These are phyloP conservation scores for Chionoecetes opilio DNA, from an alignment of 1,140 invertebrate genomes.

Conservation along the genomic window DNA sequence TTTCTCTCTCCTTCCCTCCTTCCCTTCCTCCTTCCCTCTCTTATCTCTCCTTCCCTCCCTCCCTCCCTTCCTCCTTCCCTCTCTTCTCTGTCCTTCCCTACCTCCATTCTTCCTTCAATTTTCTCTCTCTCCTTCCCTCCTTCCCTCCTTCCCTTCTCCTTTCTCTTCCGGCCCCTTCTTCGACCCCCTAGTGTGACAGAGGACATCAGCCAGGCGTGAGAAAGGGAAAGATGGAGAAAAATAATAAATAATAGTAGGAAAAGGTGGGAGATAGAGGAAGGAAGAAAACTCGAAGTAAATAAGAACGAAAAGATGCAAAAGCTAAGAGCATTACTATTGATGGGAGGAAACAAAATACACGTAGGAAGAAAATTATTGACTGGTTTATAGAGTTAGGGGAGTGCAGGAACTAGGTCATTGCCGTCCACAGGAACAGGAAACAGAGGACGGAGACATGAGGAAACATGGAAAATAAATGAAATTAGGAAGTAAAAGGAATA, in stretches of 20 bases:
- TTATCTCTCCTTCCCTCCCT: too few species aligned
- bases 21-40: too few species aligned
- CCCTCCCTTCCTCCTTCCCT: too few species aligned
- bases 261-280: not conserved
- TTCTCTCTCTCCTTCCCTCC: slow-evolving; percentile 17
- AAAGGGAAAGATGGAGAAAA: not conserved
- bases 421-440: not conserved
- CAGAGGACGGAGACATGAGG: not conserved
- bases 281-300: not conserved
- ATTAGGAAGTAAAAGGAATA: not conserved
- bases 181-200: not conserved
- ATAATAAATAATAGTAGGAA: not conserved
- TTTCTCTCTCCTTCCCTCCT: too few species aligned
- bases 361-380: not conserved
- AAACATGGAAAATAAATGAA: not conserved
- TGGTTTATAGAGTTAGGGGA: too few species aligned
- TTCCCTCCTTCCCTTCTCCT: not conserved
- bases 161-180: not conserved
- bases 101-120: too few species aligned
- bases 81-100: too few species aligned
- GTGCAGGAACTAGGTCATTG: too few species aligned
- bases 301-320: not conserved
- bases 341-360: not conserved
- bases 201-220: too few species aligned
- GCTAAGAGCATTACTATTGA: not conserved